A percentile compares a stretch with the other conserved stretches of the same genome.
phyloP scores from a whole-genome alignment of 2,797 vertebrate genomes.

The Sorex maritimensis region DNA sequence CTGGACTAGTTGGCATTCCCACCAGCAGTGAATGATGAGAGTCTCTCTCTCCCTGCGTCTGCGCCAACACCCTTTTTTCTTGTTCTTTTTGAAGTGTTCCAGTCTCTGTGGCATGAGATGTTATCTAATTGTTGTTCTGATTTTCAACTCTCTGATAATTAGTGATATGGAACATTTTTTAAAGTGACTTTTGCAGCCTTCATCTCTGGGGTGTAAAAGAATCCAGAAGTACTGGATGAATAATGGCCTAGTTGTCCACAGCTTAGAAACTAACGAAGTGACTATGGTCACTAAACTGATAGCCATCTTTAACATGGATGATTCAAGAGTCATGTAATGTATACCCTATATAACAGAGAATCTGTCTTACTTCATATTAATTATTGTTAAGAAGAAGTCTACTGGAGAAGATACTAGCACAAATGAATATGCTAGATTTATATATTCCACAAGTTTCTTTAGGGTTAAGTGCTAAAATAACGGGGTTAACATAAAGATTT shows the following conservation, averaged over 20 bases:
- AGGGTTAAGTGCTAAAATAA: conserved; percentile 57
- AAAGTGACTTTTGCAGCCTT: background rate
- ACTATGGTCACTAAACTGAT: conserved; percentile 48
- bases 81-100: too few species aligned
- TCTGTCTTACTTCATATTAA: conserved; percentile 57
- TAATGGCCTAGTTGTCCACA: conserved; percentile 1
- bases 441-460: background rate
- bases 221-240: conserved; percentile 33
- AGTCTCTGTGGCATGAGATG: too few species aligned
- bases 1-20: too few species aligned
- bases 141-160: too few species aligned
- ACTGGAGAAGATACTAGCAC: conserved; percentile 56
- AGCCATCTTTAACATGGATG: conserved; percentile 8
- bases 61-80: too few species aligned
- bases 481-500: conserved; percentile 16
- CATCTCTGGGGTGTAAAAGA: conserved; percentile 31
- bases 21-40: too few species aligned
- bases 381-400: background rate
- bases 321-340: conserved; percentile 43
- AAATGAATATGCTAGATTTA: conserved; percentile 47
- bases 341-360: conserved; percentile 5
- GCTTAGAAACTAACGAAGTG: conserved; percentile 20
- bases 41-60: too few species aligned
- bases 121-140: too few species aligned
- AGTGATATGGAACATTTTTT: too few species aligned